Evolutionary conservation across 2,888 invertebrate species (phyloP).

Genomic region (Noctua comes): DNA sequence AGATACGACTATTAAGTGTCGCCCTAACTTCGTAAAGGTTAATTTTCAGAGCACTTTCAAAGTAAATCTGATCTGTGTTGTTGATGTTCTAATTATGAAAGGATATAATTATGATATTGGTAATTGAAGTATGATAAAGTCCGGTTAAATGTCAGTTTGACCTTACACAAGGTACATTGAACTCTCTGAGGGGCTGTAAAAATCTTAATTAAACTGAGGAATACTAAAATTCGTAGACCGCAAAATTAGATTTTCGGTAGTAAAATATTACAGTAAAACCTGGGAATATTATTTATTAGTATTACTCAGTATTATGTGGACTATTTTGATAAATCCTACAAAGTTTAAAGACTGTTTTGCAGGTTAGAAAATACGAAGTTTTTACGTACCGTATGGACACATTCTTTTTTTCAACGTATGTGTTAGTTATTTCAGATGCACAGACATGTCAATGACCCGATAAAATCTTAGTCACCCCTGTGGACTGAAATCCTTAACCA

Average conservation of each 20-base stretch:
- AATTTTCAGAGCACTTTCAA: conserved; percentile 53
- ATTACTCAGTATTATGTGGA: not conserved
- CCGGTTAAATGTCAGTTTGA: conserved; percentile 2
- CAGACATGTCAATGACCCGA: not conserved
- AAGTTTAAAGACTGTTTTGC: not conserved
- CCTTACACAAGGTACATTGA: not conserved
- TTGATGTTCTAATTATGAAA: conserved; percentile 47
- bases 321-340: not conserved
- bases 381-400: not conserved
- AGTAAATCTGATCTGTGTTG: conserved; percentile 45
- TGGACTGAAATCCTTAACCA: not conserved
- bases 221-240: conserved; percentile 29
- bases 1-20: conserved; percentile 49
- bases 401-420: not conserved
- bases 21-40: conserved; percentile 54
- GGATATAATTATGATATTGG: conserved; percentile 13
- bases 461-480: not conserved
- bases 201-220: conserved; percentile 40
- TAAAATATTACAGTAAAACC: conserved; percentile 5
- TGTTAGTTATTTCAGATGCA: not conserved
- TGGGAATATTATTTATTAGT: conserved; percentile 13
- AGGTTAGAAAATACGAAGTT: not conserved
- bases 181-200: conserved; percentile 18
- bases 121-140: not conserved
- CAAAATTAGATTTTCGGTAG: conserved; percentile 1